Percentiles rank a stretch among this genome's conserved stretches.
phyloP scores from a whole-genome alignment of 1,140 invertebrate species.

The Periplaneta americana region DNA sequence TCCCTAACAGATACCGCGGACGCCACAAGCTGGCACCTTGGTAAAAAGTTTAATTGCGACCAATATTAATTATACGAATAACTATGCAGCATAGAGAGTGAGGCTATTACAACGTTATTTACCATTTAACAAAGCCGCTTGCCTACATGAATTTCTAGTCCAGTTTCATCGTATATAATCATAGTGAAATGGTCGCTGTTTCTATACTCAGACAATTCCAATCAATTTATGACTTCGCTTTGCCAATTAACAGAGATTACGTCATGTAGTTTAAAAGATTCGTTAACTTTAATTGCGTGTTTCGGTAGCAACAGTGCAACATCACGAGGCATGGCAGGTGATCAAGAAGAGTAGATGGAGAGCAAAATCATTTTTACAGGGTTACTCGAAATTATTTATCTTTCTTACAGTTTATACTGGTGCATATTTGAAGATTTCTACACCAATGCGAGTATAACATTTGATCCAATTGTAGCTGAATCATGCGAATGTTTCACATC shows the following conservation, averaged over 20 bases:
- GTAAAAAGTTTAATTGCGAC: not conserved
- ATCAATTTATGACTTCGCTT: too few species aligned
- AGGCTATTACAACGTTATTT: not conserved
- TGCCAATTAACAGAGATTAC: too few species aligned
- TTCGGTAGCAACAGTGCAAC: not conserved
- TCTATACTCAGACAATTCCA: too few species aligned
- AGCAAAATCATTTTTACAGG: not conserved
- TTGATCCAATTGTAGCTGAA: too few species aligned
- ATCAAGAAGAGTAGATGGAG: not conserved
- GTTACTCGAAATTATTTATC: too few species aligned
- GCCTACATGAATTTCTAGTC: not conserved
- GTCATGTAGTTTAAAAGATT: not conserved
- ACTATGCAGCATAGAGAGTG: too few species aligned
- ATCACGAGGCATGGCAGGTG: not conserved
- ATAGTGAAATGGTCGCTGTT: not conserved
- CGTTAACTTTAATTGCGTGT: not conserved
- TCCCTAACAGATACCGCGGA: not conserved
- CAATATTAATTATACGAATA: not conserved
- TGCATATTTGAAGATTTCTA: too few species aligned
- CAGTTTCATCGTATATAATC: not conserved
- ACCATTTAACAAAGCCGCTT: not conserved
- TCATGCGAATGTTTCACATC: too few species aligned
- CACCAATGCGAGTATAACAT: too few species aligned
- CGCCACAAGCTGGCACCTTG: not conserved
- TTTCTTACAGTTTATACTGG: too few species aligned